Percentiles rank a stretch among this genome's conserved stretches.
Evolutionary conservation across 2,797 vertebrate genomes (phyloP).

Genomic region (Choloepus didactylus): DNA sequence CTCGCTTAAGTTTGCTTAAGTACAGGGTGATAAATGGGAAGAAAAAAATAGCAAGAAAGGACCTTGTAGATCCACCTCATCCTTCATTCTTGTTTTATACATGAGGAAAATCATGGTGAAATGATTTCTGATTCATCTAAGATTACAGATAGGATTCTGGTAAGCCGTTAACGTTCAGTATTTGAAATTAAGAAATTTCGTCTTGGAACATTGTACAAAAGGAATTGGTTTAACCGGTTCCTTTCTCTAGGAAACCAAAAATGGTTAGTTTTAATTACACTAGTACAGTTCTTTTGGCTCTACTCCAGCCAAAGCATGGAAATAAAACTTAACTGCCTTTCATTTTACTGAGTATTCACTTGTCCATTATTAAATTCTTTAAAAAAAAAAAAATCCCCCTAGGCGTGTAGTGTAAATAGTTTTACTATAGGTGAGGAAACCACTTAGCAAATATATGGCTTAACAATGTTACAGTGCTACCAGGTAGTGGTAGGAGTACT

Average conservation of each 20-base stretch:
- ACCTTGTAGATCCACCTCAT: neutral
- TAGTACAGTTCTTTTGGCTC: neutral
- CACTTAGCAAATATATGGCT: neutral
- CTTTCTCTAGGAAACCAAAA: slow-evolving; percentile 23
- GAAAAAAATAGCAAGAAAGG: neutral
- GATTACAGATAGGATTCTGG: neutral
- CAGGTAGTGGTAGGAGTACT: neutral
- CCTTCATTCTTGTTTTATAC: neutral
- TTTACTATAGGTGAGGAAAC: neutral
- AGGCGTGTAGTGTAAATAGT: neutral
- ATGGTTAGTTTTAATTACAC: slow-evolving; percentile 16
- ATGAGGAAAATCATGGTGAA: neutral
- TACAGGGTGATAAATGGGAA: neutral
- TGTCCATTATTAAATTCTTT: neutral
- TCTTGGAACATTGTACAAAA: neutral
- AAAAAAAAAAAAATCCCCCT: neutral
- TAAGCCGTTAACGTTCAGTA: neutral
- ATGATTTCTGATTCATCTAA: slow-evolving; percentile 18
- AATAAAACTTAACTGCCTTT: slow-evolving; percentile 23
- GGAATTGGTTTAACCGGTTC: slow-evolving; percentile 2
- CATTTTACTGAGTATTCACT: neutral
- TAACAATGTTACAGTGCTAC: neutral
- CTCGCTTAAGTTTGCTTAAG: neutral
- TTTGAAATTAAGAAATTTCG: slow-evolving; percentile 8
- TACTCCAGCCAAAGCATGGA: neutral